phyloP scores from a whole-genome alignment of 2,113 vertebrate species.

The Dromas ardeola region DNA sequence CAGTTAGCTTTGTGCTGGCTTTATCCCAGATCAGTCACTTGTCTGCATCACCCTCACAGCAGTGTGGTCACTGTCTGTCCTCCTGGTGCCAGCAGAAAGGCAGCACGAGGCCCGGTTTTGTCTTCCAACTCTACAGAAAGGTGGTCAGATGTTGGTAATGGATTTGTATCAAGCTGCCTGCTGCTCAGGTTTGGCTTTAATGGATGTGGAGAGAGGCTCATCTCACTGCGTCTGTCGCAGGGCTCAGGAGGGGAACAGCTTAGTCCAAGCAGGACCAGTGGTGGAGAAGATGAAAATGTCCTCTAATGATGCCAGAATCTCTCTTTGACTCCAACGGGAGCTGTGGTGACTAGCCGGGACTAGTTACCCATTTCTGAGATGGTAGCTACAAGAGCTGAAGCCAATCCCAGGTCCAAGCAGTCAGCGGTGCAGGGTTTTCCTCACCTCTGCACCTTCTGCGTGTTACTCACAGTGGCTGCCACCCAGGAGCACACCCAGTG shows the following conservation, averaged over 20 bases:
- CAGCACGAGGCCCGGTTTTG: fast-evolving
- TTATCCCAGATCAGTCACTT: neutral
- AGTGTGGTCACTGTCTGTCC: neutral
- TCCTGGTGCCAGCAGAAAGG: neutral
- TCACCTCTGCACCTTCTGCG: neutral
- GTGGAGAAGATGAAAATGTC: neutral
- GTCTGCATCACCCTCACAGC: neutral
- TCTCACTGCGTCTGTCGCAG: neutral
- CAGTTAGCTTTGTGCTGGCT: neutral
- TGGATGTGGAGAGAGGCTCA: neutral
- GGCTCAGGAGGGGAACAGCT: neutral
- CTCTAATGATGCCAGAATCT: neutral
- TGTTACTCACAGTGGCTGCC: neutral
- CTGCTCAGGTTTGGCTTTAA: neutral
- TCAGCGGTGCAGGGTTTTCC: neutral
- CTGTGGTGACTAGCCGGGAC: neutral
- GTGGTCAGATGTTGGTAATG: neutral
- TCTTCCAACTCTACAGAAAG: neutral
- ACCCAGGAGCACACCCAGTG: fast-evolving
- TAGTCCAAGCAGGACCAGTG: neutral
- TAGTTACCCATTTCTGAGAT: neutral
- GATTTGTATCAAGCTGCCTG: neutral
- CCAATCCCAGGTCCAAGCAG: neutral
- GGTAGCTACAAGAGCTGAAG: neutral
- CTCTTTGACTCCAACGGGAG: neutral